A percentile compares a stretch with the other conserved stretches of the same genome.
Conservation (phyloP, 2,797 vertebrate species). For the Pristis pectinata region DNA sequence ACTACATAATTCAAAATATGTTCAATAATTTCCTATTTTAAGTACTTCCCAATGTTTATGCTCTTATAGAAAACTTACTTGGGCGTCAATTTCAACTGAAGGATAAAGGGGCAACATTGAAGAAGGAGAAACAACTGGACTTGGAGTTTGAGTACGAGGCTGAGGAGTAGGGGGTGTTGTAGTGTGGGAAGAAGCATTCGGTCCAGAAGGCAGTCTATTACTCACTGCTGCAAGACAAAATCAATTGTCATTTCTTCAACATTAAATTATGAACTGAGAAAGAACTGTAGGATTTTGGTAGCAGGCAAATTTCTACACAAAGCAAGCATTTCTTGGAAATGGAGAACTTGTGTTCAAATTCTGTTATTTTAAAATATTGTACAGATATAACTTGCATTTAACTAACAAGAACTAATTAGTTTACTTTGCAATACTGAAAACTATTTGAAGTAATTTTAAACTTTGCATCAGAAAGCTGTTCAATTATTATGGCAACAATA, state of each 20-base stretch:
- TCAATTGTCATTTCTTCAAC: slow-evolving; percentile 8
- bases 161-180: slow-evolving; percentile 76
- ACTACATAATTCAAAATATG: background rate
- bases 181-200: slow-evolving; percentile 61
- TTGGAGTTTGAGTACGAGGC: slow-evolving; percentile 68
- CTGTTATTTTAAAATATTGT: background rate
- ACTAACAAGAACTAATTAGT: background rate
- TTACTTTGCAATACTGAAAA: background rate
- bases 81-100: slow-evolving; percentile 94
- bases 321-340: background rate
- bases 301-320: background rate
- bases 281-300: background rate
- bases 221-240: slow-evolving; percentile 78
- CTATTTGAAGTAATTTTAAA: background rate
- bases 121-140: slow-evolving; percentile 69
- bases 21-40: background rate
- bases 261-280: background rate
- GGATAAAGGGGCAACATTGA: slow-evolving; percentile 85
- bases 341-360: too few species aligned
- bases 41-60: background rate
- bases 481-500: background rate
- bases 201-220: slow-evolving; percentile 76
- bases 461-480: background rate
- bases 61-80: slow-evolving; percentile 64
- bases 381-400: background rate